These are phyloP conservation scores for Martes martes DNA, from an alignment of 2,113 vertebrate species.

Conservation along the genomic window DNA sequence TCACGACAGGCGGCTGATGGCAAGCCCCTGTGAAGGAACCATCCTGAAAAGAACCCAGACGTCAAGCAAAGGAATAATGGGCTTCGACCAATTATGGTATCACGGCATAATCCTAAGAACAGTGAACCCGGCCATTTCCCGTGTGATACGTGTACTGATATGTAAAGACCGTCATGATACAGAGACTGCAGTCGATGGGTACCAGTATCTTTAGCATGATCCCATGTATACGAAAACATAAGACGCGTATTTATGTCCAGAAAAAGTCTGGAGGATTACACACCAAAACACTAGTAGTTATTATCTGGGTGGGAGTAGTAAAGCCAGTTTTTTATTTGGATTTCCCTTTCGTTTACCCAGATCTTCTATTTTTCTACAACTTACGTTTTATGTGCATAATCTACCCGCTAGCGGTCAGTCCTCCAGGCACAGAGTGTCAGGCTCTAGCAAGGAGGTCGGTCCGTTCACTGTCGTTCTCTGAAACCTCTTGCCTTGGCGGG, in stretches of 20 bases:
- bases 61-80: background rate
- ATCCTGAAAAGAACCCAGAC: background rate
- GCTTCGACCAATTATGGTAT: background rate
- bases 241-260: accelerated
- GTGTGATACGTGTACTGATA: accelerated
- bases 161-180: too few relatives aligned
- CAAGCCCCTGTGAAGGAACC: background rate
- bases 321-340: background rate
- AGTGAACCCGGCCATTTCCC: background rate
- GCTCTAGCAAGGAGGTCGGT: background rate
- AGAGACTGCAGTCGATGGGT: background rate
- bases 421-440: background rate
- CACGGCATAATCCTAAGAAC: background rate
- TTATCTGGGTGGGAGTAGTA: background rate
- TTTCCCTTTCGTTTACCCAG: background rate
- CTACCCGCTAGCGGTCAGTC: accelerated
- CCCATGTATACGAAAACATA: background rate
- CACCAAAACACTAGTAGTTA: background rate
- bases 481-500: too few relatives aligned
- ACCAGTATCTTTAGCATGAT: background rate
- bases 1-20: background rate
- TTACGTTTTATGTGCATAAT: too few relatives aligned
- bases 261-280: background rate
- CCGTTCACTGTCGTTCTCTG: background rate
- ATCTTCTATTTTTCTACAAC: background rate